Conservation (phyloP, 2,113 vertebrate species). For the Apistogramma diplotaenia region DNA sequence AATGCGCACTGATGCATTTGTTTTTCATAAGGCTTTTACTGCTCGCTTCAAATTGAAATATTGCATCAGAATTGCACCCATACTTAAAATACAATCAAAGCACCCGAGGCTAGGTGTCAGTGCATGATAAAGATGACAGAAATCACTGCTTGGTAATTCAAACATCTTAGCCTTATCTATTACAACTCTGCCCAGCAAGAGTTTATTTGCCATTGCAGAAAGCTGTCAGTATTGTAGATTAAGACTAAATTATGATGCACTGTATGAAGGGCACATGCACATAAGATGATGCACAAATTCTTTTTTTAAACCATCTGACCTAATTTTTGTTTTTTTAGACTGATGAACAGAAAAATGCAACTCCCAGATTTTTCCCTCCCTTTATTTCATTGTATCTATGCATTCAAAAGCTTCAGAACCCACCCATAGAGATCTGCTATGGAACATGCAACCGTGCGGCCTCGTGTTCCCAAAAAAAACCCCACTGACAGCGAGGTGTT, state of each 20-base stretch:
- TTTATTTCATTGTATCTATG: no score
- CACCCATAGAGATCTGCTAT: no score
- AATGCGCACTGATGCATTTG: conserved; percentile 21
- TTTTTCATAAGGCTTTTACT: conserved; percentile 49
- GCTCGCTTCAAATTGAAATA: conserved; percentile 40
- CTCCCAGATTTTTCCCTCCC: no score
- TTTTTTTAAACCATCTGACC: neutral
- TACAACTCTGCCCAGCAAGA: conserved; percentile 36
- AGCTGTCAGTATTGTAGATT: conserved; percentile 6
- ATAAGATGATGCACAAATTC: neutral
- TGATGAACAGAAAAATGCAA: neutral
- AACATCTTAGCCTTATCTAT: conserved; percentile 30
- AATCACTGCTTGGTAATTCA: conserved; percentile 36
- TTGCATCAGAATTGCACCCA: conserved; percentile 56
- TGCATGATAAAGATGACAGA: conserved; percentile 48
- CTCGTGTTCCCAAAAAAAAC: no score
- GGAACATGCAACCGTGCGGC: no score
- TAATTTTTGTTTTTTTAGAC: neutral
- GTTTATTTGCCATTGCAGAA: conserved; percentile 29
- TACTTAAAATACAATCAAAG: conserved; percentile 46
- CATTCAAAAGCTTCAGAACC: no score
- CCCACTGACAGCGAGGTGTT: neutral
- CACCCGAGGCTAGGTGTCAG: conserved; percentile 1
- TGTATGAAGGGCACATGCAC: neutral
- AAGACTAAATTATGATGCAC: neutral